Evolutionary conservation across 2,113 vertebrate genomes (phyloP).

Genomic region (Dolichotis patagonum): DNA sequence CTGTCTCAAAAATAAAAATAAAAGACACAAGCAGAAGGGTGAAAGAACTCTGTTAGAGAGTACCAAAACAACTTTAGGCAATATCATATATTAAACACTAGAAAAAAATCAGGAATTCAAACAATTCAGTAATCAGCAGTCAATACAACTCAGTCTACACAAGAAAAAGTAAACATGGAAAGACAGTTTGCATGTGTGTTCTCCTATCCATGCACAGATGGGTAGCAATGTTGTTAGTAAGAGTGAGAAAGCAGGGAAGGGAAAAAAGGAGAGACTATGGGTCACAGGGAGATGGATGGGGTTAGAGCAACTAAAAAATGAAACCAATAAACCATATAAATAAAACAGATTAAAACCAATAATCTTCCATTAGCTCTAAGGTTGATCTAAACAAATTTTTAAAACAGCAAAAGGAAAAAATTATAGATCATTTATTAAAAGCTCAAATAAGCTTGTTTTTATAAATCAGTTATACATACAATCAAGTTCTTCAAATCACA

Average conservation of each 20-base stretch:
- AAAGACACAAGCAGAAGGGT: neutral
- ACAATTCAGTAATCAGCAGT: neutral
- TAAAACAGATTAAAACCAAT: neutral
- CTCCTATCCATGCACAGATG: neutral
- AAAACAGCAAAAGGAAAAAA: neutral
- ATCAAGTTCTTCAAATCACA: conserved; percentile 46
- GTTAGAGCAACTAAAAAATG: neutral
- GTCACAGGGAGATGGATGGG: neutral
- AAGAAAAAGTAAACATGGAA: conserved; percentile 29
- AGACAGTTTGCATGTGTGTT: neutral
- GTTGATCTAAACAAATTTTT: conserved; percentile 11
- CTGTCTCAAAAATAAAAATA: neutral
- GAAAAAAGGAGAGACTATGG: neutral
- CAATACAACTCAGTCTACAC: neutral
- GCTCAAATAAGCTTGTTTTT: conserved; percentile 24
- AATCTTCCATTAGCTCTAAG: conserved; percentile 15
- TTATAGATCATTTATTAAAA: neutral
- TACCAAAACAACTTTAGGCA: conserved; percentile 3
- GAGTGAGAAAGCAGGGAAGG: neutral
- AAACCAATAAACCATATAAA: neutral
- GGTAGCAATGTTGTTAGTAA: neutral
- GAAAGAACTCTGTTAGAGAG: conserved; percentile 31
- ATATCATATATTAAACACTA: neutral
- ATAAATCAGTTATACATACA: conserved; percentile 16
- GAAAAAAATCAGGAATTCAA: conserved; percentile 28